Evolutionary conservation across 1,140 invertebrate species (phyloP).

Genomic region (Brachionus calyciflorus): DNA sequence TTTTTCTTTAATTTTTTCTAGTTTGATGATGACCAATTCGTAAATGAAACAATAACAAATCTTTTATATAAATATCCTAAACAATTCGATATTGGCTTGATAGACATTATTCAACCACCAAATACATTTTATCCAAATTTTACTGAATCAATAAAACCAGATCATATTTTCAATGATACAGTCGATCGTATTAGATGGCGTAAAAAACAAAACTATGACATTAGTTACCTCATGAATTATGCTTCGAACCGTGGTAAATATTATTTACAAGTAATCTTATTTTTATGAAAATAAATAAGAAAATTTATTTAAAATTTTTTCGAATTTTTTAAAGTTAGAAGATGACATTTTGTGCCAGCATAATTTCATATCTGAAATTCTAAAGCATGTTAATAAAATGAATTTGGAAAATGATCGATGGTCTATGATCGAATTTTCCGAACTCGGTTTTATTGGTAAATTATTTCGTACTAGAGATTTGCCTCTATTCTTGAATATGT

Average conservation of each 20-base stretch:
- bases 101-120: conserved; percentile 83
- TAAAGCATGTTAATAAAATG: conserved; percentile 75
- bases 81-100: conserved; percentile 73
- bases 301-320: conserved; percentile 49
- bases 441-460: conserved; percentile 70
- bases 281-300: not conserved
- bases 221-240: conserved; percentile 92
- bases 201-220: conserved; percentile 93
- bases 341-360: conserved; percentile 88
- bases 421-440: conserved; percentile 90
- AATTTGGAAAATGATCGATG: conserved; percentile 71
- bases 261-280: conserved; percentile 60
- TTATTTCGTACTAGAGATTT: conserved; percentile 85
- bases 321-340: conserved; percentile 82
- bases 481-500: conserved; percentile 82
- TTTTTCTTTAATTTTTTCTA: conserved; percentile 53
- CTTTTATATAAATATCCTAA: conserved; percentile 72
- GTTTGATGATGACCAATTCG: conserved; percentile 58
- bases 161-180: conserved; percentile 79
- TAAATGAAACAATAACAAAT: conserved; percentile 60
- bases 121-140: conserved; percentile 75
- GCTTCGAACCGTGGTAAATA: conserved; percentile 68
- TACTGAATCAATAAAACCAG: conserved; percentile 55
- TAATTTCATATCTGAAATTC: conserved; percentile 78
- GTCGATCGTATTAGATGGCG: conserved; percentile 82